These are phyloP conservation scores for Buphagus erythrorhynchus DNA, from an alignment of 2,797 vertebrate genomes.

Conservation along the genomic window DNA sequence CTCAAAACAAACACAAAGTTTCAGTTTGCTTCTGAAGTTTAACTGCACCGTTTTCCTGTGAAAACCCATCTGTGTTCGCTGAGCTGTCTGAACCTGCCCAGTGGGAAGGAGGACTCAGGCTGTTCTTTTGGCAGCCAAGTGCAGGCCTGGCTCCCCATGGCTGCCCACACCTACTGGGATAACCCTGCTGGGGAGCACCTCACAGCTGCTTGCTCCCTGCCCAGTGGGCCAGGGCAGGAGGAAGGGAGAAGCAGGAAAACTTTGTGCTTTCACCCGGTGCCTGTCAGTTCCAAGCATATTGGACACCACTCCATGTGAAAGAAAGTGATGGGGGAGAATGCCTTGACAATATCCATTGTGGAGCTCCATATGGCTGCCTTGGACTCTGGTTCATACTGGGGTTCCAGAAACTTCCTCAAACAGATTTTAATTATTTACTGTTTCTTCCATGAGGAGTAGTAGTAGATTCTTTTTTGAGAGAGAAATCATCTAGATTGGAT, in stretches of 20 bases:
- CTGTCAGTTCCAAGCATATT: background rate
- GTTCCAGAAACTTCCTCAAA: background rate
- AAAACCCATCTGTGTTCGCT: background rate
- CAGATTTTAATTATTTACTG: background rate
- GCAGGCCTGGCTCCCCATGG: background rate
- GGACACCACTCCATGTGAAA: background rate
- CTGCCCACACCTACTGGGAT: background rate
- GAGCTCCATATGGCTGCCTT: background rate
- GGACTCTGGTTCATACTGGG: background rate
- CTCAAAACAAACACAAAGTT: background rate
- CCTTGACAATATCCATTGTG: fast-evolving
- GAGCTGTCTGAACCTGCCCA: background rate
- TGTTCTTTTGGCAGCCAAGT: background rate
- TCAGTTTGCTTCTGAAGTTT: background rate
- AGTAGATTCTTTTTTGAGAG: background rate
- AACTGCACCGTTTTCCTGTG: background rate
- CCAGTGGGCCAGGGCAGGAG: background rate
- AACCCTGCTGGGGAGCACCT: background rate
- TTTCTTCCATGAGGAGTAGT: background rate
- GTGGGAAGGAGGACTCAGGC: background rate
- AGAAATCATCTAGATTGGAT: background rate
- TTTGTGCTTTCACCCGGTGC: background rate
- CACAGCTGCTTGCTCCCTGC: background rate
- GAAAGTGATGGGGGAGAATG: background rate
- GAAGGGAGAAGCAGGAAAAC: background rate